Evolutionary conservation across 2,888 invertebrate species (phyloP).

Genomic region (Cerastoderma edule): DNA sequence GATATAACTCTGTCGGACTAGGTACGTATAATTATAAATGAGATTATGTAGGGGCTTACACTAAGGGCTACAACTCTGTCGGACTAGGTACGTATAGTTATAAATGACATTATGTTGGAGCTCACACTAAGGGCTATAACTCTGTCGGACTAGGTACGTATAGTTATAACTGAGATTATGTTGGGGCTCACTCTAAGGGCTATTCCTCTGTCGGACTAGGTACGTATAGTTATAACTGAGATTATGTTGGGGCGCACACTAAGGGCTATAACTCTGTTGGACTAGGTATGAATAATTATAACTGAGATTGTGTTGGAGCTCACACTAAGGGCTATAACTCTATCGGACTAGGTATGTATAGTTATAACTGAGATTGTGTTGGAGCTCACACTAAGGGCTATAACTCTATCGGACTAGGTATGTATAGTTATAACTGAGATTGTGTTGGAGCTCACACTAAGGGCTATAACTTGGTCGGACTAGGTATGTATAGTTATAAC

Average conservation of each 20-base stretch:
- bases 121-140: constrained; percentile 45
- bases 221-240: constrained; percentile 12
- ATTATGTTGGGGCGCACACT: background rate
- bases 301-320: background rate
- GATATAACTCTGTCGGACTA: constrained; percentile 85
- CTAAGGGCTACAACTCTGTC: constrained; percentile 40
- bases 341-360: background rate
- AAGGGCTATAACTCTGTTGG: background rate
- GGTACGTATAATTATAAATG: constrained; percentile 42
- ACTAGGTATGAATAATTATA: background rate
- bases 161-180: constrained; percentile 33
- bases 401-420: too few species aligned
- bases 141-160: constrained; percentile 28
- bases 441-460: too few species aligned
- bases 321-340: background rate
- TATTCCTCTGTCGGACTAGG: constrained; percentile 42
- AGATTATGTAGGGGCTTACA: background rate
- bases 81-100: constrained; percentile 22
- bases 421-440: too few species aligned
- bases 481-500: too few species aligned
- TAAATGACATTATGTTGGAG: constrained; percentile 6
- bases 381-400: too few species aligned
- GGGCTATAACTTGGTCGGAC: too few species aligned
- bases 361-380: too few species aligned
- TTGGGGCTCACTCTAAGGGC: constrained; percentile 25